Conservation (phyloP, 2,797 vertebrate species). For the Pteronotus mesoamericanus region DNA sequence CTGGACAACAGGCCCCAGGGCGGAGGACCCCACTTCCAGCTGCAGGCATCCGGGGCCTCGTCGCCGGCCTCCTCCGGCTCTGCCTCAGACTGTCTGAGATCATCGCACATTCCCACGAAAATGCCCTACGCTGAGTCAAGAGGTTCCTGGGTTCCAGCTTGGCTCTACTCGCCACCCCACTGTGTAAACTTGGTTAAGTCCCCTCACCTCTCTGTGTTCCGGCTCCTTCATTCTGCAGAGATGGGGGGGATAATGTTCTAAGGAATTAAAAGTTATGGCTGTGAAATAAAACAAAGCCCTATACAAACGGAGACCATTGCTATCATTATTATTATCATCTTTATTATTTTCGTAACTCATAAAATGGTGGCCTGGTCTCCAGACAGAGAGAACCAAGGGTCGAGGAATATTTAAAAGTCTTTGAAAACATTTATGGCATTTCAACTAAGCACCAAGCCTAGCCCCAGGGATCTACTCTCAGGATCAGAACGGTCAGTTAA, state of each 20-base stretch:
- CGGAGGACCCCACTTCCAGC: not conserved
- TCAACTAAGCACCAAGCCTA: conserved; percentile 12
- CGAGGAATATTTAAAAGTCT: not conserved
- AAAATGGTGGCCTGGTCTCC: not conserved
- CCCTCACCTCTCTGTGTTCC: not conserved
- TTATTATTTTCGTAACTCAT: not conserved
- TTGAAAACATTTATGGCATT: conserved; percentile 27
- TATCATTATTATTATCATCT: not conserved
- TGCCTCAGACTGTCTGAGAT: not conserved
- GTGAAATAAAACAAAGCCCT: not conserved
- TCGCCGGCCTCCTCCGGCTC: not conserved
- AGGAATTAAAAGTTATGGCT: conserved; percentile 1
- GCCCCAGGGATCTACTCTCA: not conserved
- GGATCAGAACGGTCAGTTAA: conserved; percentile 40
- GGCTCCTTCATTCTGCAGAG: not conserved
- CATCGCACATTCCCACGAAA: not conserved
- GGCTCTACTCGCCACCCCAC: not conserved
- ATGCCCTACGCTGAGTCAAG: not conserved
- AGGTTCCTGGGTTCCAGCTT: not conserved
- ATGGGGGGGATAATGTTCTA: not conserved
- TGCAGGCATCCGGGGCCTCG: not conserved
- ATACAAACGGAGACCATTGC: not conserved
- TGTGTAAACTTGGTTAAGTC: not conserved
- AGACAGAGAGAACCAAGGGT: not conserved
- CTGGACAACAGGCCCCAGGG: not conserved